A percentile compares a stretch with the other conserved stretches of the same genome.
Conservation (phyloP, 2,797 vertebrate species). For the Lemur catta region DNA sequence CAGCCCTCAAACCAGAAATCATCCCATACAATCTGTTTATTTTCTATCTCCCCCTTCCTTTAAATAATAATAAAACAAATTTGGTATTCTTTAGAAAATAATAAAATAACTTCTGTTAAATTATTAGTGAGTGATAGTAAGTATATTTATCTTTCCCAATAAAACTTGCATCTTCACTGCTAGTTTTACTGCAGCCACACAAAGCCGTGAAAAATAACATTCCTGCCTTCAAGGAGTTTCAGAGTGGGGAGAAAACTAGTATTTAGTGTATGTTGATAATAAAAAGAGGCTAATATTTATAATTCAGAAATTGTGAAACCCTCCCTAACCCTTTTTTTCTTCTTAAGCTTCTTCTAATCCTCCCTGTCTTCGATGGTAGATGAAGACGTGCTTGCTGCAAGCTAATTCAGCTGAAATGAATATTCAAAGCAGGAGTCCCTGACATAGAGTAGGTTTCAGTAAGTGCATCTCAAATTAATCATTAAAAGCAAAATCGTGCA, state of each 20-base stretch:
- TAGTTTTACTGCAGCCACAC: background rate
- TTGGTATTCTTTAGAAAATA: background rate
- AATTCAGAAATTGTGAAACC: background rate
- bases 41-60: background rate
- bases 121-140: background rate
- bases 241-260: background rate
- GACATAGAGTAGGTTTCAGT: background rate
- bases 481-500: background rate
- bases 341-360: background rate
- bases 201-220: background rate
- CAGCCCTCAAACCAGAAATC: background rate
- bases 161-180: background rate
- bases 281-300: background rate
- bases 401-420: background rate
- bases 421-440: background rate
- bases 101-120: background rate
- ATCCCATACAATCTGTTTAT: background rate
- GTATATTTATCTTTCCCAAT: background rate
- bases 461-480: background rate
- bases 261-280: background rate
- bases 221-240: background rate
- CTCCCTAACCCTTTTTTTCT: background rate
- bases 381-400: background rate
- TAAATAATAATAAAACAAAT: background rate
- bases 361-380: background rate